Evolutionary conservation across 64 coral and sea anemone genomes (phyloP).

Genomic region (Orbicella faveolata): DNA sequence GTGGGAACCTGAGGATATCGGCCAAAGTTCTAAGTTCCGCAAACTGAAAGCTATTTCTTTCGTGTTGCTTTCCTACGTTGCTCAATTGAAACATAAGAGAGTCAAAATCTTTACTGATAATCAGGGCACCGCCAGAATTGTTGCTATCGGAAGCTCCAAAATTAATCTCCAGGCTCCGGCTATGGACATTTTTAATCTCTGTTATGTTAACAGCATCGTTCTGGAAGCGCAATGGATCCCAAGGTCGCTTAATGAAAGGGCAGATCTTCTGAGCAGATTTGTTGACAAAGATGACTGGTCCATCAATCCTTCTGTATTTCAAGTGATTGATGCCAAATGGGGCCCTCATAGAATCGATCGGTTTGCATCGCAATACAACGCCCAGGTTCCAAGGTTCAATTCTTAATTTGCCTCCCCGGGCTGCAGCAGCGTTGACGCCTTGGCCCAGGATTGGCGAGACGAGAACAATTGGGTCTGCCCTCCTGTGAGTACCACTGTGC

Average conservation of each 20-base stretch:
- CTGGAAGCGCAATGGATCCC: slow-evolving; percentile 45
- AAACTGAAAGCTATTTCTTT: slow-evolving; percentile 53
- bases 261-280: slow-evolving; percentile 28
- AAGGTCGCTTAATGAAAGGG: background rate
- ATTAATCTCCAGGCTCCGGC: background rate
- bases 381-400: slow-evolving; percentile 24
- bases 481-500: background rate
- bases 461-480: slow-evolving; percentile 35
- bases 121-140: slow-evolving; percentile 36
- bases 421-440: background rate
- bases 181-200: background rate
- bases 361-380: slow-evolving; percentile 46
- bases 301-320: slow-evolving; percentile 36
- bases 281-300: slow-evolving; percentile 58
- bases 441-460: slow-evolving; percentile 6
- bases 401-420: slow-evolving; percentile 43
- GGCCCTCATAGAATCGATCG: slow-evolving; percentile 32
- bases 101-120: slow-evolving; percentile 37
- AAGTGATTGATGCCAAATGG: slow-evolving; percentile 19
- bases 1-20: slow-evolving; percentile 23
- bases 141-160: slow-evolving; percentile 43
- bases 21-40: slow-evolving; percentile 36
- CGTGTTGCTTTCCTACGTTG: slow-evolving; percentile 35
- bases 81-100: slow-evolving; percentile 25
- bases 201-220: background rate